Evolutionary conservation across 1,140 invertebrate genomes (phyloP).

Genomic region (Zelostemma sp.): DNA sequence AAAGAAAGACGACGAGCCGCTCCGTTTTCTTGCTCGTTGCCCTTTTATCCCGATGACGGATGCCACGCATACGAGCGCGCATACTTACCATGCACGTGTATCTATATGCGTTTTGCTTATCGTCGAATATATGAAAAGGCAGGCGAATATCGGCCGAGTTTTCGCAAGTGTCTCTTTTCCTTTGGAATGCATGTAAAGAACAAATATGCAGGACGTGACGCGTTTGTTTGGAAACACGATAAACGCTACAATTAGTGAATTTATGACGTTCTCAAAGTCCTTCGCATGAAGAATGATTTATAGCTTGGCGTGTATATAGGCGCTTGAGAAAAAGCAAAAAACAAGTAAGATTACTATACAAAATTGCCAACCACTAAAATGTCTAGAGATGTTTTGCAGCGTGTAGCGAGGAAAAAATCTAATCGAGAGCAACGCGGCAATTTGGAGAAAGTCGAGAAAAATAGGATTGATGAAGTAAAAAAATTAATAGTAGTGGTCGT

Average conservation of each 20-base stretch:
- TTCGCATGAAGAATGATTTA: slow-evolving; percentile 40
- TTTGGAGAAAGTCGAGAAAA: too few relatives aligned
- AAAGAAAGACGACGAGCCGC: slow-evolving; percentile 33
- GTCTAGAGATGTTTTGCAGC: too few relatives aligned
- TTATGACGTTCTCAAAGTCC: slow-evolving; percentile 35
- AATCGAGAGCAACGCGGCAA: too few relatives aligned
- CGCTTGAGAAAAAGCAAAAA: background rate
- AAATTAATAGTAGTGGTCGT: too few relatives aligned
- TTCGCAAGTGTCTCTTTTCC: too few relatives aligned
- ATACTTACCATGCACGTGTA: slow-evolving; percentile 9
- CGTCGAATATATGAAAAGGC: too few relatives aligned
- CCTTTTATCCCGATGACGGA: slow-evolving; percentile 52
- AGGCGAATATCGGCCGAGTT: too few relatives aligned
- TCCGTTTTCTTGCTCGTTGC: slow-evolving; percentile 41
- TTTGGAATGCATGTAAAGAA: too few relatives aligned
- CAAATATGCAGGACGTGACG: slow-evolving; percentile 24
- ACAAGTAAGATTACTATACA: slow-evolving; percentile 32
- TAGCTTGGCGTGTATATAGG: slow-evolving; percentile 22
- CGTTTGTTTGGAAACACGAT: slow-evolving; percentile 28
- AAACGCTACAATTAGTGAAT: slow-evolving; percentile 40
- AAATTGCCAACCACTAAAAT: slow-evolving; percentile 37
- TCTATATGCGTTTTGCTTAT: too few relatives aligned
- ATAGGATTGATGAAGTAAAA: too few relatives aligned
- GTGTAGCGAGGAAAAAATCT: too few relatives aligned
- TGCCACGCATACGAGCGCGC: slow-evolving; percentile 7